phyloP scores from a whole-genome alignment of 2,113 vertebrate genomes.

The Potamarius usumacintae region DNA sequence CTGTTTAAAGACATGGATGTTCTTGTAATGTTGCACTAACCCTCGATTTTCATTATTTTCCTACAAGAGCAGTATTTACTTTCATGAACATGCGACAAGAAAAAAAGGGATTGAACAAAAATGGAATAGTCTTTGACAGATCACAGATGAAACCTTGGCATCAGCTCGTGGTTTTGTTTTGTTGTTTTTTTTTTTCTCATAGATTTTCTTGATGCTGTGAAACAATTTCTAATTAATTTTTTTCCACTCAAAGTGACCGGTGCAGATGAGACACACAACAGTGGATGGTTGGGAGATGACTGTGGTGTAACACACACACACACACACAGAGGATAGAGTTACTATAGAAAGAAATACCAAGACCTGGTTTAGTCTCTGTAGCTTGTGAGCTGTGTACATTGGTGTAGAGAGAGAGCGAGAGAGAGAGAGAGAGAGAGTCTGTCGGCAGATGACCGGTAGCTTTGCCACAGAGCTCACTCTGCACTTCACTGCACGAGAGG shows the following conservation, averaged over 20 bases:
- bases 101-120: neutral
- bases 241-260: conserved; percentile 50
- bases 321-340: neutral
- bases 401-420: conserved; percentile 12
- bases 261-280: conserved; percentile 73
- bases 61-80: neutral
- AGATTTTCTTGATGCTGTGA: neutral
- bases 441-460: conserved; percentile 48
- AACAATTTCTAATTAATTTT: conserved; percentile 14
- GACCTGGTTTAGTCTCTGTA: neutral
- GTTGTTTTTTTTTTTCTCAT: neutral
- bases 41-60: neutral
- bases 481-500: conserved; percentile 63
- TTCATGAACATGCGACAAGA: neutral
- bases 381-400: neutral
- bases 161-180: neutral
- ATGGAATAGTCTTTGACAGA: neutral
- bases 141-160: neutral
- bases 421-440: conserved; percentile 13
- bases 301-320: conserved; percentile 62
- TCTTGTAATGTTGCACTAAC: neutral
- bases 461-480: conserved; percentile 44
- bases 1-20: neutral
- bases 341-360: neutral
- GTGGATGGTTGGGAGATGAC: conserved; percentile 72